These are phyloP conservation scores for Sinocyclocheilus maitianheensis DNA, from an alignment of 2,113 vertebrate species.

Conservation along the genomic window DNA sequence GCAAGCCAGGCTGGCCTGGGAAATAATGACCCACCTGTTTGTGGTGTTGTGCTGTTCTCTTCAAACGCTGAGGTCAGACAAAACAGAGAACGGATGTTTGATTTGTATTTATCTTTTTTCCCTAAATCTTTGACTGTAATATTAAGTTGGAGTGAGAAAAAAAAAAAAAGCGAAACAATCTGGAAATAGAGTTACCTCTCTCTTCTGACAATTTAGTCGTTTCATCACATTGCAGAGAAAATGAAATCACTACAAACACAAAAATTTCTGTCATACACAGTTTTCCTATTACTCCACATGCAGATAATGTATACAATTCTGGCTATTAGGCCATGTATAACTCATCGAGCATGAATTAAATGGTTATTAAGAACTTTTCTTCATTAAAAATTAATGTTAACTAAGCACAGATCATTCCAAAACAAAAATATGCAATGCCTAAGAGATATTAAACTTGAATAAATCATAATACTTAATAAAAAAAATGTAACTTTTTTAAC, in stretches of 20 bases:
- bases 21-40: neutral
- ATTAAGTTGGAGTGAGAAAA: too few relatives aligned
- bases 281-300: neutral
- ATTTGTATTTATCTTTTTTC: neutral
- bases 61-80: neutral
- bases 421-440: neutral
- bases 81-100: neutral
- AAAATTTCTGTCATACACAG: neutral
- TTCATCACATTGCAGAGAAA: constrained; percentile 64
- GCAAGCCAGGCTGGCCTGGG: neutral
- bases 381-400: neutral
- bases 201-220: constrained; percentile 49
- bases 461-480: too few relatives aligned
- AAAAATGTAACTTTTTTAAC: too few relatives aligned
- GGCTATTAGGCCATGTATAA: neutral
- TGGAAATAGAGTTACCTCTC: constrained; percentile 56
- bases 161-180: too few relatives aligned
- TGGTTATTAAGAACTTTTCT: neutral
- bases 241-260: constrained; percentile 61
- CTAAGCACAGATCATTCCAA: constrained; percentile 1
- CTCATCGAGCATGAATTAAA: neutral
- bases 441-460: neutral
- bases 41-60: neutral
- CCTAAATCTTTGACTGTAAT: neutral
- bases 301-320: neutral